Evolutionary conservation across 2,797 vertebrate species (phyloP).

Genomic region (Thamnophis elegans): DNA sequence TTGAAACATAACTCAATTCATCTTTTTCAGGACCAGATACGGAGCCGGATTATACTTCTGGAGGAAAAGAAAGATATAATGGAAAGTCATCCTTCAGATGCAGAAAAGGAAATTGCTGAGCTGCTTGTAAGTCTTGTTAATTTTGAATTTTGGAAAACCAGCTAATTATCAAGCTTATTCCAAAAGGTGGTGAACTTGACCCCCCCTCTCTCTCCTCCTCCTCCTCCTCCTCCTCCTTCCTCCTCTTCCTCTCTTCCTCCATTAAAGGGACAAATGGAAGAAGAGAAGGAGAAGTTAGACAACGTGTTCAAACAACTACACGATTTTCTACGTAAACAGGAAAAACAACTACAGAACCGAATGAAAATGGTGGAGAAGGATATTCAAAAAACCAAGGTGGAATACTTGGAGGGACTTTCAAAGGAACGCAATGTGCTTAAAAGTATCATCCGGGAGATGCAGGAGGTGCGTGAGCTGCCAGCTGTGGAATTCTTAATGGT

Average conservation of each 20-base stretch:
- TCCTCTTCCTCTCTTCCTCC: no score
- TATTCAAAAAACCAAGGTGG: not conserved
- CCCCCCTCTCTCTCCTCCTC: no score
- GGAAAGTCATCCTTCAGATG: slow-evolving; percentile 46
- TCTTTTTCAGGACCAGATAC: slow-evolving; percentile 55
- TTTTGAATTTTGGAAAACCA: not conserved
- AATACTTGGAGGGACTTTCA: not conserved
- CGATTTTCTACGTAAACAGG: not conserved
- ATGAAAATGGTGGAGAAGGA: not conserved
- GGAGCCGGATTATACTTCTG: slow-evolving; percentile 44
- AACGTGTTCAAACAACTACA: not conserved
- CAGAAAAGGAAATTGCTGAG: not conserved
- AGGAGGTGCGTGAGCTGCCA: not conserved
- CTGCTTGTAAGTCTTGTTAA: not conserved
- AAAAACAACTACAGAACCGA: not conserved
- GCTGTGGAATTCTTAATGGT: not conserved
- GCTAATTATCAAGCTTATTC: not conserved
- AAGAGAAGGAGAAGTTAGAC: not conserved
- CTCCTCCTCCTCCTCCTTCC: not conserved
- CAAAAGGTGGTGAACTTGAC: not conserved
- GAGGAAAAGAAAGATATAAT: slow-evolving; percentile 61
- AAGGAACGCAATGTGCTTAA: not conserved
- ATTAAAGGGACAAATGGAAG: not conserved
- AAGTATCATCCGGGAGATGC: not conserved
- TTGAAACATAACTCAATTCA: no score